Base-by-base conservation (phyloP, 2,113 vertebrate genomes). In the Lagopus leucura region DNA sequence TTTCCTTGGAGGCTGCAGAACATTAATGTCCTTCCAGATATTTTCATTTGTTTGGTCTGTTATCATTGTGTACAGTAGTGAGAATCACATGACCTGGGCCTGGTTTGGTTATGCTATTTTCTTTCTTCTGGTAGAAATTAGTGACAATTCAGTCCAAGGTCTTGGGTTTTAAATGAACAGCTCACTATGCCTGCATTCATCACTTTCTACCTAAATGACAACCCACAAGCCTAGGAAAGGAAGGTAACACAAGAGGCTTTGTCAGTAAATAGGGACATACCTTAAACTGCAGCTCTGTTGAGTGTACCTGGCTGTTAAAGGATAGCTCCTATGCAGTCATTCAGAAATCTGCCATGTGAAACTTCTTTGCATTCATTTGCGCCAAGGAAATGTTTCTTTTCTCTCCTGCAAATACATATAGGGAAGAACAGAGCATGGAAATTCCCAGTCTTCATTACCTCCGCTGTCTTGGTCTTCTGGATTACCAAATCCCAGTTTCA, bases 81-180 rank as follows among this genome's bases (percentile, higher is more conserved):
- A 60, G 40, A 22, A 13, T 67, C 89, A 88, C 70, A 45, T 77
- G 88, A 48, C 30, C 0, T 5, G 11, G 78, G 73, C 91, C 89
- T 91, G 61, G 47, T 45, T 48, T 72, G 65, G 27, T 83, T 83
- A 57, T 88, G 43, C 40, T 81, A 65, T 83, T 90, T 94, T 88
- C 60, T 77, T 89, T 83, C 72, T 78, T 83, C 72, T 95, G 65
- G 89, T 83, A 81, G 79, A 74, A 89, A 57, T 74, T 83, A 93
- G 65, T 36, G 55, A 34, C 28, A 90, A 52, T 75, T 94, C 82
- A 72, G 94, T 91, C 79, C 89, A 93, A 91, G 90, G 90, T 88
- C 82, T 91, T 67, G 65, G 93, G 24, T 94, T 93, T 75, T 43
- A 69, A 69, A 45, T 65, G 85, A 50, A 17, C 52, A 67, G 54